Evolutionary conservation across 2,888 invertebrate species (phyloP).

Genomic region (Nebria brevicollis): DNA sequence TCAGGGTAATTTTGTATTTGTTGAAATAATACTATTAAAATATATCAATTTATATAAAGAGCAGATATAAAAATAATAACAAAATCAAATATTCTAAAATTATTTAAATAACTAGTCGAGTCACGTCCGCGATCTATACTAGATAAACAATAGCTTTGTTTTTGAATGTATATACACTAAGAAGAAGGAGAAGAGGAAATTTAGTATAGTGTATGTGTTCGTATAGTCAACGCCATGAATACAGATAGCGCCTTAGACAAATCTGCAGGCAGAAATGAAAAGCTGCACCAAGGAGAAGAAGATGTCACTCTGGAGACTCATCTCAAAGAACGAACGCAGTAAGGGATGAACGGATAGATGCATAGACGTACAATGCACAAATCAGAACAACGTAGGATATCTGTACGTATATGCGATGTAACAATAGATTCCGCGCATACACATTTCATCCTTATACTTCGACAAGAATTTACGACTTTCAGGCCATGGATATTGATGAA

Average conservation of each 20-base stretch:
- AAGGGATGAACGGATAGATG: conserved; percentile 11
- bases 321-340: conserved; percentile 16
- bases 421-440: background rate
- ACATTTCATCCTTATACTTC: background rate
- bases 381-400: background rate
- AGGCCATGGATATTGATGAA: background rate
- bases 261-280: conserved; percentile 54
- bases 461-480: background rate
- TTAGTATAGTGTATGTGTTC: conserved; percentile 8
- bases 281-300: conserved; percentile 51
- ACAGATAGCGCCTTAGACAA: conserved; percentile 56
- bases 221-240: conserved; percentile 52
- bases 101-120: background rate
- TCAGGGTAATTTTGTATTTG: too few species aligned
- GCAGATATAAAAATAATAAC: background rate
- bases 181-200: background rate
- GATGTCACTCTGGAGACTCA: conserved; percentile 44
- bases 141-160: conserved; percentile 1
- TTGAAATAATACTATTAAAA: background rate
- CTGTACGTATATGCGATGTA: background rate
- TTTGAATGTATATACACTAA: background rate
- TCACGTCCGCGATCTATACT: background rate
- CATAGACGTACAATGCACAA: background rate
- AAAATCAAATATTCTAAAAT: conserved; percentile 1
- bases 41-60: background rate